These are phyloP conservation scores for Acleris emargana DNA, from an alignment of 2,888 invertebrate species.

Conservation along the genomic window DNA sequence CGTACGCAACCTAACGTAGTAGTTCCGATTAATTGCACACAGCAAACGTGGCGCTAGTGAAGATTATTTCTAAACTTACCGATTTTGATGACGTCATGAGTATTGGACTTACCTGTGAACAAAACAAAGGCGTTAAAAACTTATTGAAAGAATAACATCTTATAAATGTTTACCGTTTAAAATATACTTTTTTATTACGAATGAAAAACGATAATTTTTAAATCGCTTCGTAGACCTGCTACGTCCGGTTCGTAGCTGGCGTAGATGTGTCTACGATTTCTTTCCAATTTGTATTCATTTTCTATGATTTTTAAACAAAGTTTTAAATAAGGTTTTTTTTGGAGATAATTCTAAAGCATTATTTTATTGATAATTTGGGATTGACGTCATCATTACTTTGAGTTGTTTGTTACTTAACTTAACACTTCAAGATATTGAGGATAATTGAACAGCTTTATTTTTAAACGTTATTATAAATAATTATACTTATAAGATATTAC, in stretches of 20 bases:
- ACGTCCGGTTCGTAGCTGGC: background rate
- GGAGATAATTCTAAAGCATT: too few species aligned
- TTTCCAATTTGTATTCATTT: background rate
- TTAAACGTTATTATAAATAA: too few species aligned
- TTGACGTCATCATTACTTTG: too few species aligned
- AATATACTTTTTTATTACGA: background rate
- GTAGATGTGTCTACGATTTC: background rate
- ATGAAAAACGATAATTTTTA: background rate
- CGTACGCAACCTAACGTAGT: constrained; percentile 32
- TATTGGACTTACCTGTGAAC: constrained; percentile 35
- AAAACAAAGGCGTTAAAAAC: constrained; percentile 18
- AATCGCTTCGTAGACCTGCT: background rate
- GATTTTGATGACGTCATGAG: background rate
- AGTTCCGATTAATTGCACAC: constrained; percentile 32
- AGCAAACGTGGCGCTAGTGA: constrained; percentile 22
- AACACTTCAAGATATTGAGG: too few species aligned
- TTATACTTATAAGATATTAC: background rate
- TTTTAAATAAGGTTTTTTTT: too few species aligned
- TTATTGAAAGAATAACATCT: background rate
- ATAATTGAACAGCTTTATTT: too few species aligned
- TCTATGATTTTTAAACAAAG: too few species aligned
- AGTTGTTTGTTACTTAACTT: too few species aligned
- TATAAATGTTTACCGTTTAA: too few species aligned
- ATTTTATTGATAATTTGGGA: too few species aligned
- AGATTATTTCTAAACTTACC: constrained; percentile 18